Conservation (phyloP, 2,113 vertebrate genomes). For the Sinosuthora webbiana region DNA sequence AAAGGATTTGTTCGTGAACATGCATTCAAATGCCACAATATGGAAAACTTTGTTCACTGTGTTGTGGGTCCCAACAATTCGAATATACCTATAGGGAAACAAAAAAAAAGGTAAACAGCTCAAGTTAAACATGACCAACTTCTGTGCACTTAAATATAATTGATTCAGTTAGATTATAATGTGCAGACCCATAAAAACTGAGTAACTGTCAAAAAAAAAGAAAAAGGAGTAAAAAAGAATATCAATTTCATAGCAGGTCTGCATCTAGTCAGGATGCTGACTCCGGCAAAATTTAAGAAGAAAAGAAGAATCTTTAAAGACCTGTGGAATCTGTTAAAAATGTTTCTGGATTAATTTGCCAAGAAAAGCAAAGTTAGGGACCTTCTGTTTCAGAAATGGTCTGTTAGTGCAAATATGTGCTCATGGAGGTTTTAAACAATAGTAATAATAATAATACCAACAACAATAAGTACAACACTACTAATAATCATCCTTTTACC, state of each 20-base stretch:
- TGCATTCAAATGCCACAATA: constrained; percentile 96
- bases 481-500: neutral
- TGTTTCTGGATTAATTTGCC: neutral
- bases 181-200: neutral
- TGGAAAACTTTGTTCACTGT: constrained; percentile 99
- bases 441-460: neutral
- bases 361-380: constrained; percentile 13
- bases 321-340: neutral
- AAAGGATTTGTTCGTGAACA: constrained; percentile 90
- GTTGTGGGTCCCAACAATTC: constrained; percentile 97
- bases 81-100: constrained; percentile 82
- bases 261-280: neutral
- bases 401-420: neutral
- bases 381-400: neutral
- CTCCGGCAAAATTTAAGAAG: neutral
- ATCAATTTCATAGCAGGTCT: neutral
- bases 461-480: neutral
- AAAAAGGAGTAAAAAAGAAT: neutral
- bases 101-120: neutral
- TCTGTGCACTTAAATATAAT: neutral
- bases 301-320: neutral
- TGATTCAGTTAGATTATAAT: neutral
- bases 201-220: neutral
- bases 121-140: neutral
- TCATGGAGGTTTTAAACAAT: neutral